phyloP scores from a whole-genome alignment of 2,888 invertebrate species.

The Dichetophora obliterata region DNA sequence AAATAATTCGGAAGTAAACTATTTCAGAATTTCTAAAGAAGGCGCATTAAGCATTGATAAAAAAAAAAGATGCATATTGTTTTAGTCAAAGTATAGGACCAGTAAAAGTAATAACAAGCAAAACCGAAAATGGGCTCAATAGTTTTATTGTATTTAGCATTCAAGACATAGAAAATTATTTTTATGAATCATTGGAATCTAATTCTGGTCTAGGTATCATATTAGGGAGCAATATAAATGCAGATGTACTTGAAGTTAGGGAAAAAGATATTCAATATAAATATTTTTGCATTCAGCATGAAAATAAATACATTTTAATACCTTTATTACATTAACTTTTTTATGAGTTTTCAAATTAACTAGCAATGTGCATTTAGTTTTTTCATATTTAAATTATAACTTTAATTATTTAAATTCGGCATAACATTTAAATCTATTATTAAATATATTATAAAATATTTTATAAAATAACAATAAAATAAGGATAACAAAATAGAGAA shows the following conservation, averaged over 20 bases:
- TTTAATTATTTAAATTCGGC: no score
- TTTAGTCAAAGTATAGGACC: conserved; percentile 30
- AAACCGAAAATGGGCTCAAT: background rate
- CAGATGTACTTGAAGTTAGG: conserved; percentile 15
- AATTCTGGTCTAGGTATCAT: conserved; percentile 36
- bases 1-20: conserved; percentile 22
- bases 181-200: conserved; percentile 41
- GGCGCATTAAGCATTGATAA: conserved; percentile 36
- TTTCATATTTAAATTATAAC: no score
- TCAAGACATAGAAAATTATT: no score
- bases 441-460: no score
- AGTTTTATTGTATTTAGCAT: no score
- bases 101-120: background rate
- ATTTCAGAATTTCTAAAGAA: conserved; percentile 25
- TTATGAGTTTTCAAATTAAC: conserved; percentile 2
- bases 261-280: conserved; percentile 33
- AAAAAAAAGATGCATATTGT: conserved; percentile 40
- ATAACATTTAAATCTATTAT: no score
- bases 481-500: no score
- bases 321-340: no score
- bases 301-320: no score
- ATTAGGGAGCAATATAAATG: conserved; percentile 25
- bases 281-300: conserved; percentile 40
- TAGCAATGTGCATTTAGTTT: background rate
- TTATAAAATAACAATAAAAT: no score